Conservation (phyloP, 2,113 vertebrate species). For the Paracanthobrama guichenoti region DNA sequence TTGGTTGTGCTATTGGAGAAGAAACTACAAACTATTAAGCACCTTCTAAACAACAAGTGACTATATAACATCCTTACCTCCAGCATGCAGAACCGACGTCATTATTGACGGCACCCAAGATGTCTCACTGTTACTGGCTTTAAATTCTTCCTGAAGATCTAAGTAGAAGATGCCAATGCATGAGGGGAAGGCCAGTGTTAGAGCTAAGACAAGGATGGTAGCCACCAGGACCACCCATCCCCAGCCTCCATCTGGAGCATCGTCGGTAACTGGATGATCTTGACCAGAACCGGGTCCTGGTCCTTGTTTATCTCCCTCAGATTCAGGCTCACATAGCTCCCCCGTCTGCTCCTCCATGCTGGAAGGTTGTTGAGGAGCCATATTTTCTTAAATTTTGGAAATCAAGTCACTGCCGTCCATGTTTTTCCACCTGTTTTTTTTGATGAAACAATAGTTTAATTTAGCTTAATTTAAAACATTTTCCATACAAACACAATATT, state of each 20-base stretch:
- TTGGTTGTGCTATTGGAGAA: not conserved
- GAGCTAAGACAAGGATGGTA: slow-evolving; percentile 78
- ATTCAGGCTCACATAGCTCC: slow-evolving; percentile 45
- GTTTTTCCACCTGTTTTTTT: not conserved
- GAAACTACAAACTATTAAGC: not conserved
- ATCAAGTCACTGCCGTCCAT: slow-evolving; percentile 6
- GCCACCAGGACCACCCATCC: slow-evolving; percentile 88
- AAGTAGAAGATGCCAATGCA: slow-evolving; percentile 89
- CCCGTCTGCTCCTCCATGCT: slow-evolving; percentile 43
- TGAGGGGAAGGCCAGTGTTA: slow-evolving; percentile 85
- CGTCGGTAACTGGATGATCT: not conserved
- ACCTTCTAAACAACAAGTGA: no score
- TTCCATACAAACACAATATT: not conserved
- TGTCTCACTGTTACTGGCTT: slow-evolving; percentile 86
- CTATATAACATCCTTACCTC: slow-evolving; percentile 73
- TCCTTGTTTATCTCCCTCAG: slow-evolving; percentile 39
- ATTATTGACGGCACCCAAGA: slow-evolving; percentile 95
- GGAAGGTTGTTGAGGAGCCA: slow-evolving; percentile 27
- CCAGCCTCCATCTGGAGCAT: slow-evolving; percentile 81
- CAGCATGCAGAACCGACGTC: slow-evolving; percentile 83
- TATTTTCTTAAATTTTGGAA: slow-evolving; percentile 33
- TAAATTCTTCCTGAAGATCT: slow-evolving; percentile 86
- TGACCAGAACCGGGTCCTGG: not conserved
- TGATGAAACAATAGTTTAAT: not conserved
- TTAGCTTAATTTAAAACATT: not conserved